Conservation (phyloP, 1,140 invertebrate species). For the Camponotus pennsylvanicus region DNA sequence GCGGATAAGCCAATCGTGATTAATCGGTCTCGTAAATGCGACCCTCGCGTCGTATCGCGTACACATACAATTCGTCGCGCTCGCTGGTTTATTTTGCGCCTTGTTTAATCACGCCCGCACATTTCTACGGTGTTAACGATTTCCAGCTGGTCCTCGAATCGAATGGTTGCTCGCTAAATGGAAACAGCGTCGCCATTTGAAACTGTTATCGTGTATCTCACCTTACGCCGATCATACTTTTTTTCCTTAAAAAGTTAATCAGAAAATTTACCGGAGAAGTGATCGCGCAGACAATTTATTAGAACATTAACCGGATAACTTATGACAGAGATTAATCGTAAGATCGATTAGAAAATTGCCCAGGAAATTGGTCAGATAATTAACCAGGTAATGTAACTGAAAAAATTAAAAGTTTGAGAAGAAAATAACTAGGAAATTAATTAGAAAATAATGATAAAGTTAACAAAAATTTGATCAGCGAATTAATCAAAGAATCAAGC, state of each 20-base stretch:
- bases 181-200: not conserved
- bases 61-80: not conserved
- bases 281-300: not conserved
- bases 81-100: conserved; percentile 31
- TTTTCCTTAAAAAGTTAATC: not conserved
- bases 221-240: not conserved
- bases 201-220: not conserved
- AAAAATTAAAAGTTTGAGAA: not conserved
- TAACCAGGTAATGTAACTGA: not conserved
- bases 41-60: not conserved
- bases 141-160: not conserved
- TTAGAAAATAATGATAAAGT: not conserved
- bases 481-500: not conserved
- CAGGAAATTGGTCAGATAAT: conserved; percentile 4
- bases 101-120: conserved; percentile 23
- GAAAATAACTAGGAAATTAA: not conserved
- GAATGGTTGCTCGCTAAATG: not conserved
- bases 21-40: conserved; percentile 51
- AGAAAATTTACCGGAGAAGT: not conserved
- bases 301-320: not conserved
- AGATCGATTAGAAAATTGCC: not conserved
- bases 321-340: not conserved
- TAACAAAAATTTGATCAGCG: not conserved
- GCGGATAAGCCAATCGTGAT: conserved; percentile 61
- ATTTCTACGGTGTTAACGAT: conserved; percentile 7